Base-by-base conservation (phyloP, 2,797 vertebrate genomes). In the Macrochelys suwanniensis region DNA sequence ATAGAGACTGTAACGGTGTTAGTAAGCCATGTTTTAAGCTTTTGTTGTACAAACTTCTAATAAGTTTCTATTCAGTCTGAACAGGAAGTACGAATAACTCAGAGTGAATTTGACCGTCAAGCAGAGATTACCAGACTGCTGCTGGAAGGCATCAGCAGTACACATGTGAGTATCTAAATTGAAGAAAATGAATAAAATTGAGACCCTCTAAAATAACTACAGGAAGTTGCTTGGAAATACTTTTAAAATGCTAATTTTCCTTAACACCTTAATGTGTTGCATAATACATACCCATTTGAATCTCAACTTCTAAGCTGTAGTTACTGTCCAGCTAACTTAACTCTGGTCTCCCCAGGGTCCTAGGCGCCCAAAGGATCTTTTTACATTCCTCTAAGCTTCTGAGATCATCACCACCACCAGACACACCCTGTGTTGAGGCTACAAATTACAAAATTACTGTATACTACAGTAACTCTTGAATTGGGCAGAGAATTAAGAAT, bases 71-170 rank as follows among this genome's bases (percentile, higher is more conserved):
- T 79, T 89, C 87, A 99, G 99, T 99, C 99, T n/a, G 99, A 99
- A 97, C 99, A 99, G 98, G 99, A 99, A 98, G 96, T 99, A 87
- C 98, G 99, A 96, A 99, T 99, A 98, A 99, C 99, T 77, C 99
- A 99, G 98, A 99, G 99, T 59, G 99, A 99, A 94, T 99, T 99
- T 94, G 99, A 99, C 97, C 98, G 99, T 23, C 99, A 99, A 95
- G 99, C 99, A 31, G 99, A 99, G 98, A 99, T 99, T 97, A 99
- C 99, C 95, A 98, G 99, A 61, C 99, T 99, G 94, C 98, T 99
- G 93, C 98, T 99, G 71, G 99, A 99, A 93, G 99, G 99, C 87
- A 98, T 99, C 98, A 99, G 99, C 98, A 99, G 99, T 98, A 99
- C 99, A 80, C 99, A 99, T 79, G 99, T 99, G 98, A 95, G 99